Evolutionary conservation across 1,140 invertebrate genomes (phyloP).

Genomic region (Spodoptera frugiperda): DNA sequence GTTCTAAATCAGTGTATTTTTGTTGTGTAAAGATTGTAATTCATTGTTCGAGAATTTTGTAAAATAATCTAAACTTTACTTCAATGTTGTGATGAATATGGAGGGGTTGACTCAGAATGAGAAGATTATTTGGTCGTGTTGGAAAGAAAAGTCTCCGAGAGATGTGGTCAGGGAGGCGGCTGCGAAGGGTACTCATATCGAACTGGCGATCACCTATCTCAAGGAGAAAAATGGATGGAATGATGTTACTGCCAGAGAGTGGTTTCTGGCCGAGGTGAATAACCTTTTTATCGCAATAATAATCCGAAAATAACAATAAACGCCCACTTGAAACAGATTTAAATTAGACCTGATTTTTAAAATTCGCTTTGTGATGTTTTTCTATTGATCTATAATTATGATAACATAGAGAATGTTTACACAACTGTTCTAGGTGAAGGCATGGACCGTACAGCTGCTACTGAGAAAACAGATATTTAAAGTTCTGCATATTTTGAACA

Average conservation of each 20-base stretch:
- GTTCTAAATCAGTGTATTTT: conserved; percentile 35
- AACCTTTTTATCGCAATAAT: conserved; percentile 34
- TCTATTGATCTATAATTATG: background rate
- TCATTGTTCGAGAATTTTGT: conserved; percentile 50
- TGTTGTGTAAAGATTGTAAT: conserved; percentile 44
- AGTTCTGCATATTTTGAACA: conserved; percentile 88
- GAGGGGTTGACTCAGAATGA: conserved; percentile 86
- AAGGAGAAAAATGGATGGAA: conserved; percentile 85
- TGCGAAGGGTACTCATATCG: conserved; percentile 88
- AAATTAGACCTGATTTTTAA: background rate
- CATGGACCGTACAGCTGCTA: conserved; percentile 88
- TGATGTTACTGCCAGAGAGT: conserved; percentile 84
- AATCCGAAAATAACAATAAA: background rate
- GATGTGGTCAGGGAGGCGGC: conserved; percentile 89
- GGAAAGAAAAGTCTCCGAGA: conserved; percentile 86
- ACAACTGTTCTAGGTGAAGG: conserved; percentile 83
- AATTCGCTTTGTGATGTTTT: background rate
- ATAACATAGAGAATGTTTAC: background rate
- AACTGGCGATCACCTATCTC: conserved; percentile 87
- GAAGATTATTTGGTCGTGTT: conserved; percentile 87
- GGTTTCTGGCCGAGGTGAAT: conserved; percentile 86
- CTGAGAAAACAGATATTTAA: conserved; percentile 88
- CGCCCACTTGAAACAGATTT: background rate
- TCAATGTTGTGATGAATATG: conserved; percentile 68
- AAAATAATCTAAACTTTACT: conserved; percentile 33